Evolutionary conservation across 2,888 invertebrate species (phyloP).

Genomic region (Agrotis exclamationis): DNA sequence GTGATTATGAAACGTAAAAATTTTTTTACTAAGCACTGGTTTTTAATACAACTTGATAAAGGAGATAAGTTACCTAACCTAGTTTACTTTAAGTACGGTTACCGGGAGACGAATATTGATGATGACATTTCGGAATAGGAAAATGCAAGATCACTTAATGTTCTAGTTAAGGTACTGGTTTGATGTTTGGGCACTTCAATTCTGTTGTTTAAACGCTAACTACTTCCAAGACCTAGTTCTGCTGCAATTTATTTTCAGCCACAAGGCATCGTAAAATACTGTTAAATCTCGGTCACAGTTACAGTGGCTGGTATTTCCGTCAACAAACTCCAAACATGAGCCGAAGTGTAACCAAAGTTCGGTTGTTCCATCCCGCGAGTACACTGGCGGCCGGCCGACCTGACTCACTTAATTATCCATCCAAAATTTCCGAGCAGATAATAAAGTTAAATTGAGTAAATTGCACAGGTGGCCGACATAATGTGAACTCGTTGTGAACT

Average conservation of each 20-base stretch:
- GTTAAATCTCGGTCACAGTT: constrained; percentile 59
- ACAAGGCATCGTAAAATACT: constrained; percentile 35
- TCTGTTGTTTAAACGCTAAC: not conserved
- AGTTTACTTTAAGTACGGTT: not conserved
- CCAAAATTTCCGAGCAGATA: constrained; percentile 79
- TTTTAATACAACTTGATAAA: constrained; percentile 8
- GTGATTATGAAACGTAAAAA: constrained; percentile 12
- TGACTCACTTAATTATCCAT: constrained; percentile 80
- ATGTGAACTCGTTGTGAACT: constrained; percentile 68
- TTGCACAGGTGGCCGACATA: constrained; percentile 80
- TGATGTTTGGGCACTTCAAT: not conserved
- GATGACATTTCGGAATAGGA: not conserved
- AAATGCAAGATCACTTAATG: not conserved
- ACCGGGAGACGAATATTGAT: too few species aligned
- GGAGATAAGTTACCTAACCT: not conserved
- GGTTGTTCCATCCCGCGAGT: constrained; percentile 67
- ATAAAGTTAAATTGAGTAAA: constrained; percentile 86
- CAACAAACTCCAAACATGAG: constrained; percentile 63
- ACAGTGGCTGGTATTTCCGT: constrained; percentile 56
- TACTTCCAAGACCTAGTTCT: constrained; percentile 25
- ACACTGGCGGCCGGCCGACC: constrained; percentile 58
- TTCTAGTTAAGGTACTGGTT: not conserved
- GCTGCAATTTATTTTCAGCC: constrained; percentile 38
- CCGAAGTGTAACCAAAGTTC: constrained; percentile 72
- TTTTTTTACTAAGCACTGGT: not conserved